Evolutionary conservation across 2,888 invertebrate genomes (phyloP).

Genomic region (Andrena fulva): DNA sequence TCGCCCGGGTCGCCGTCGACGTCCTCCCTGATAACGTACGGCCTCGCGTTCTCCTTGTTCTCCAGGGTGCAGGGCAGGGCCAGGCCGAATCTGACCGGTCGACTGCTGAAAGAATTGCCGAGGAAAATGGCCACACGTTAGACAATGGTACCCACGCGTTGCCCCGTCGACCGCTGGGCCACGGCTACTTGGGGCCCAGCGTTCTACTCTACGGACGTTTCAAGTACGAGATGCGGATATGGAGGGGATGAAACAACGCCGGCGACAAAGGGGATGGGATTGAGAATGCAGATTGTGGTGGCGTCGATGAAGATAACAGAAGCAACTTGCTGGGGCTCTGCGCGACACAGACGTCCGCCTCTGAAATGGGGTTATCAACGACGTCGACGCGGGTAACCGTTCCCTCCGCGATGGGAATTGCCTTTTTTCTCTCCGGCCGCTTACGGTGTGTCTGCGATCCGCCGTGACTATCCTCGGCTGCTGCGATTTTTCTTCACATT

Average conservation of each 20-base stretch:
- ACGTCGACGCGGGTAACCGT: constrained; percentile 50
- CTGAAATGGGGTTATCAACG: constrained; percentile 44
- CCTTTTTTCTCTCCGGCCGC: constrained; percentile 6
- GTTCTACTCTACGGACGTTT: constrained; percentile 70
- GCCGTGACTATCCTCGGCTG: not conserved
- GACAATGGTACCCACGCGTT: not conserved
- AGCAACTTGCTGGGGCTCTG: constrained; percentile 44
- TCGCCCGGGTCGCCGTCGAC: constrained; percentile 86
- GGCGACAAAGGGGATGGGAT: constrained; percentile 13
- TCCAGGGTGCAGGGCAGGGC: constrained; percentile 91
- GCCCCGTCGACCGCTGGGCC: constrained; percentile 50
- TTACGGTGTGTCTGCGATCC: not conserved
- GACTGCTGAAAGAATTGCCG: constrained; percentile 87
- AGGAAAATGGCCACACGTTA: constrained; percentile 10
- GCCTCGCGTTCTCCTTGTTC: constrained; percentile 95
- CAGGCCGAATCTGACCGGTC: constrained; percentile 92
- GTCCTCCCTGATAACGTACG: constrained; percentile 90
- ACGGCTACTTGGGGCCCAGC: constrained; percentile 78
- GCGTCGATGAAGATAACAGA: constrained; percentile 50
- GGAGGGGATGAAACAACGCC: constrained; percentile 43
- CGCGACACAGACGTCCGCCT: constrained; percentile 34
- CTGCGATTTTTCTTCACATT: not conserved
- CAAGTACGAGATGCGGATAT: constrained; percentile 60
- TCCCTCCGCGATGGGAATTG: constrained; percentile 39
- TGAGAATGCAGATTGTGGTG: constrained; percentile 47